Evolutionary conservation across 2,797 vertebrate species (phyloP).

Genomic region (Lophotriccus pileatus): DNA sequence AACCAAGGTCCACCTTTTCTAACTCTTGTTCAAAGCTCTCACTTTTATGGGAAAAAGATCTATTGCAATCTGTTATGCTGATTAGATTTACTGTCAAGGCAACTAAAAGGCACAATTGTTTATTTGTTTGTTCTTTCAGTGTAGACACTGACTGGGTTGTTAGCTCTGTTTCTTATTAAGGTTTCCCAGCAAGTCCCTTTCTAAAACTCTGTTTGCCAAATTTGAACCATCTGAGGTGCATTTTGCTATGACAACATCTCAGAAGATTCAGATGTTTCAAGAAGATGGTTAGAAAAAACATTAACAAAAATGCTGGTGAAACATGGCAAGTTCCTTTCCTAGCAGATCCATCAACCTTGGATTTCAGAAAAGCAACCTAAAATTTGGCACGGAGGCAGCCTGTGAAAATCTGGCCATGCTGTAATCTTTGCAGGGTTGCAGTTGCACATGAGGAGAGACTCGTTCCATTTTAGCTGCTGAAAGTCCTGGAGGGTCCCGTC

Average conservation of each 20-base stretch:
- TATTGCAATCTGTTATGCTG: constrained; percentile 51
- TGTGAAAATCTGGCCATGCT: not conserved
- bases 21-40: not conserved
- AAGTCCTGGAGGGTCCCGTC: not conserved
- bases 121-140: constrained; percentile 56
- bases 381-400: not conserved
- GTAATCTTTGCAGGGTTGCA: not conserved
- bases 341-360: not conserved
- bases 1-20: not conserved
- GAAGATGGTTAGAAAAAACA: not conserved
- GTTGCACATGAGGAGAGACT: not conserved
- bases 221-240: constrained; percentile 61
- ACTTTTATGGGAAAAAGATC: constrained; percentile 2
- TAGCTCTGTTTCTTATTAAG: constrained; percentile 58
- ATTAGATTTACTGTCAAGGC: constrained; percentile 48
- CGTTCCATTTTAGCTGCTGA: not conserved
- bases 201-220: constrained; percentile 53
- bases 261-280: constrained; percentile 39
- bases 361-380: not conserved
- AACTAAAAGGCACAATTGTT: constrained; percentile 61
- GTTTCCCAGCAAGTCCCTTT: constrained; percentile 20
- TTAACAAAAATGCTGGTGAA: not conserved
- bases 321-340: not conserved
- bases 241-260: constrained; percentile 50
- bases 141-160: constrained; percentile 41